Base-by-base conservation (phyloP, 1,140 invertebrate genomes). In the Anoplolepis gracilipes region DNA sequence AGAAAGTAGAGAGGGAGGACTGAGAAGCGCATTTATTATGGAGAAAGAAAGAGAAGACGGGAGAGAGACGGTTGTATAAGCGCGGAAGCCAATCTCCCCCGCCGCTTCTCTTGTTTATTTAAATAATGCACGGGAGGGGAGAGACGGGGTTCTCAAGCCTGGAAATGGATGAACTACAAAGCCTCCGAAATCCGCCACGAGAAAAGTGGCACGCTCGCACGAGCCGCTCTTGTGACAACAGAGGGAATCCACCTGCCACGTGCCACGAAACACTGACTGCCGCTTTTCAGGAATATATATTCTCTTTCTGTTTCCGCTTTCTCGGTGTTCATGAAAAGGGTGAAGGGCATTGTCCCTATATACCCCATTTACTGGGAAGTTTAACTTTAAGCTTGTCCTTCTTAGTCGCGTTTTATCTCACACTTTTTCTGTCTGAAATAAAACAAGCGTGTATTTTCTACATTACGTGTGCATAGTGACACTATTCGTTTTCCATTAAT, bases 121-220 rank as follows among this genome's bases (percentile, higher is more conserved):
- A 94, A 95, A 95, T 95, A 94, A 95, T 94, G 92, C 91, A 93
- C 73, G 84, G 86, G 76, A 55, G 62, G 87, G 87, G 53, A 85
- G 55, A 49, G 67, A 84, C 42, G 49, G 87, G 70, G 85, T 69
- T 90, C 73, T 90, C 73, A 86, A 86, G 87, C 75, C 30, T 85
- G 92, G 82, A 92, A 94, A 95, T 95, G 90, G 92, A 94, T 94
- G 94, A 81, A 94, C 93, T 94, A 93, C 92, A 94, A 94, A 94
- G 93, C 92, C 90, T 49, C 88, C 73, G 87, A 93, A 93, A 94
- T 94, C 92, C 92, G 92, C 89, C 86, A 88, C 85, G 81, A 69
- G 59, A 62, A 65, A 42, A 69, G 84, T 81, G 42, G 36, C 65
- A 53, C 33, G 67, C 62, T 67, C 49, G 65, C 59, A 28, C 30